phyloP scores from a whole-genome alignment of 2,888 invertebrate species.

The Polia nebulosa region DNA sequence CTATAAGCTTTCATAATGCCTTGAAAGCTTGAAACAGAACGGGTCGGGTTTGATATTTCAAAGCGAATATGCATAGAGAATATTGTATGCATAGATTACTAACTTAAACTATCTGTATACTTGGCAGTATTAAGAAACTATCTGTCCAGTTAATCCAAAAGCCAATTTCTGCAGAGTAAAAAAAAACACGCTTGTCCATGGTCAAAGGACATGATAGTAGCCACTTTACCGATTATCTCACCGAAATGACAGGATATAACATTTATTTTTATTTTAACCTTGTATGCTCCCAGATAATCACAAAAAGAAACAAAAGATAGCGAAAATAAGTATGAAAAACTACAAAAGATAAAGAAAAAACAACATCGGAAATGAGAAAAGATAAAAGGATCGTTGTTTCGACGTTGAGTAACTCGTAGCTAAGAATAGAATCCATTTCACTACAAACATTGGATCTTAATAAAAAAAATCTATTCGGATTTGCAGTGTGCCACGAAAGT shows the following conservation, averaged over 20 bases:
- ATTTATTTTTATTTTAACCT: constrained; percentile 27
- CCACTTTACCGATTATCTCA: constrained; percentile 11
- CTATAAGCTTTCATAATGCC: constrained; percentile 13
- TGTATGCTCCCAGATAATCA: constrained; percentile 20
- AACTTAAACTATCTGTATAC: not conserved
- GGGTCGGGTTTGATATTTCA: constrained; percentile 4
- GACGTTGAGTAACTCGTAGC: constrained; percentile 28
- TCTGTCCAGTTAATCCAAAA: not conserved
- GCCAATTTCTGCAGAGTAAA: too few species aligned
- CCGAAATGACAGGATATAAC: constrained; percentile 8
- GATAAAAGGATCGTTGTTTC: constrained; percentile 52
- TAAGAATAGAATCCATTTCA: constrained; percentile 39
- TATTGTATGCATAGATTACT: constrained; percentile 23
- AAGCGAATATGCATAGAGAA: constrained; percentile 2
- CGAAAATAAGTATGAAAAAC: constrained; percentile 39
- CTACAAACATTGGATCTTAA: constrained; percentile 30
- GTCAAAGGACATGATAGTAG: not conserved
- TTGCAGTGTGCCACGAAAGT: constrained; percentile 23
- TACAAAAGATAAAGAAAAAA: constrained; percentile 40
- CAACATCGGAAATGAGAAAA: constrained; percentile 56
- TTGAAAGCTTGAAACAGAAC: constrained; percentile 3
- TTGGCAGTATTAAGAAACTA: not conserved
- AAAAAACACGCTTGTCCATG: not conserved
- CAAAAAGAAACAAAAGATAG: constrained; percentile 17
- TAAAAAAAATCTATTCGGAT: constrained; percentile 14